Evolutionary conservation across 2,888 invertebrate genomes (phyloP), one percentile per base, ranked within the genome.

Genomic region (Xylota sylvarum): DNA sequence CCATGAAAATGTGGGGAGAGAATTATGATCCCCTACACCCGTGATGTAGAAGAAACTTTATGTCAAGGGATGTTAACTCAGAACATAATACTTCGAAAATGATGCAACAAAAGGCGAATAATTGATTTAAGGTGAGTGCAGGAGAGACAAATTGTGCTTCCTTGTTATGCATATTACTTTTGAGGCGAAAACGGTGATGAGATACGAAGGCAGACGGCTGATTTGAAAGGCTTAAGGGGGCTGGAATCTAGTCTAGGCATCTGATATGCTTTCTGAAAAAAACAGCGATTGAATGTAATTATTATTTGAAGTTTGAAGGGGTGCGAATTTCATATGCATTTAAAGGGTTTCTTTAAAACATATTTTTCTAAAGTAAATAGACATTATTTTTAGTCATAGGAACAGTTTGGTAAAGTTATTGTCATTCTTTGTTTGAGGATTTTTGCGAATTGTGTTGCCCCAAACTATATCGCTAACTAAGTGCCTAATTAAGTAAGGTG

Each of bases 61-160:
- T 50, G 50, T 23, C 27, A 12, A 10, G 30, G 10, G 48, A 27
- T 6, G 32, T 6, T 32, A 3, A 7, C 17, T 30, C 5, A 17
- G 12, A 19, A 58, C 19, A 37, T 35, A 58, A 58, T 58, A 58
- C 35, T 10, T 10, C 12, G 30, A 7, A 17, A 55, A 55, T 40
- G 37, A 55, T 40, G 69, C 69, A 69, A 69, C 69, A 69, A 69
- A 69, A 40, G 69, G 40, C n/a, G 27, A 23, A 12, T 69, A 69
- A 69, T 69, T 69, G 40, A 69, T 55, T 69, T 55, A 69, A 69
- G 69, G 55, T 69, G 40, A 69, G 67, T 69, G 69, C 69, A 55
- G 23, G 23, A 19, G 40, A 17, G 17, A 69, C 52, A 55, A 55
- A 52, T 69, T 69, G 67, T 56, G 35, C 35, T 32, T 35, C 35